A percentile compares a stretch with the other conserved stretches of the same genome.
Evolutionary conservation across 1,140 invertebrate genomes (phyloP).

Genomic region (Megalopta genalis): DNA sequence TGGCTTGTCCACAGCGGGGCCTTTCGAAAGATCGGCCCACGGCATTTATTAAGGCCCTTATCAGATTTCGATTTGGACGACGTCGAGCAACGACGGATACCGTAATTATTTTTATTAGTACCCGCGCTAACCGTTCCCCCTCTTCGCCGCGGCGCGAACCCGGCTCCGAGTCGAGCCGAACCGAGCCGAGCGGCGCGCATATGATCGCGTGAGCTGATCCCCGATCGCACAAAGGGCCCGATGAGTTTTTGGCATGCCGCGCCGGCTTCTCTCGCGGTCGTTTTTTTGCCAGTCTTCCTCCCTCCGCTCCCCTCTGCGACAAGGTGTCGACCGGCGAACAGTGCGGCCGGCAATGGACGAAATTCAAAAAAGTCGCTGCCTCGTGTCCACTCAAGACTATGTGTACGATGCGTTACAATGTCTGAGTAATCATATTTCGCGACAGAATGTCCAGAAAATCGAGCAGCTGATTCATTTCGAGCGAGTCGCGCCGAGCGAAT

Average conservation of each 20-base stretch:
- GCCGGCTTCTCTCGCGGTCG: neutral
- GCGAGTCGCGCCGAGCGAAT: too few relatives aligned
- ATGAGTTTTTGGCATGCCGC: slow-evolving; percentile 17
- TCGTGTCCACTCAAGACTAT: too few relatives aligned
- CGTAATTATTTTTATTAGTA: slow-evolving; percentile 69
- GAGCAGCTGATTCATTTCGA: too few relatives aligned
- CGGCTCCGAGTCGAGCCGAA: neutral
- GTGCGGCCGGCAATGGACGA: too few relatives aligned
- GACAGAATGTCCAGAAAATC: too few relatives aligned
- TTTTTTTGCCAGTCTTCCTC: neutral
- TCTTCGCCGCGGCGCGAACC: neutral
- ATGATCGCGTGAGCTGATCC: neutral
- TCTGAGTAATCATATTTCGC: too few relatives aligned
- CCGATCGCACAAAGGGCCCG: slow-evolving; percentile 20
- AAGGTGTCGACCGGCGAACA: neutral
- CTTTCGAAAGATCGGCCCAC: slow-evolving; percentile 38
- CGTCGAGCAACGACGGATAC: slow-evolving; percentile 58
- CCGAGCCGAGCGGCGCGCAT: neutral
- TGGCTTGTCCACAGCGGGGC: slow-evolving; percentile 35
- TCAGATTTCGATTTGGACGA: slow-evolving; percentile 64
- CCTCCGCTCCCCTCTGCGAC: neutral
- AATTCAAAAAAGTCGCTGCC: too few relatives aligned
- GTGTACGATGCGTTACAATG: too few relatives aligned
- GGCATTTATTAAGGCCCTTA: slow-evolving; percentile 67
- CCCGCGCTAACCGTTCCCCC: slow-evolving; percentile 30